Evolutionary conservation across 1,140 invertebrate genomes (phyloP).

Genomic region (Plutomurus gul): DNA sequence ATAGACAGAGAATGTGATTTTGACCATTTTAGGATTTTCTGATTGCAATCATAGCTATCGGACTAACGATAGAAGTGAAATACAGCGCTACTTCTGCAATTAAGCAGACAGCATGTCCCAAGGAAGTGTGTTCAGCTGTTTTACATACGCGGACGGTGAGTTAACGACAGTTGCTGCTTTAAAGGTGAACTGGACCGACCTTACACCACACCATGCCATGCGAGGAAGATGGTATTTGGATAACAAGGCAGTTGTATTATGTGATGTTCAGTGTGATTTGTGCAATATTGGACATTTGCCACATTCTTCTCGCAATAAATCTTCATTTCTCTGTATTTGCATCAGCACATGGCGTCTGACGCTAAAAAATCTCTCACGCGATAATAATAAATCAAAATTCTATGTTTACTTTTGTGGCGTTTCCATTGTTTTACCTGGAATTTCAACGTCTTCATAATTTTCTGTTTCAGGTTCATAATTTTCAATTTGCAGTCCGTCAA

Average conservation of each 20-base stretch:
- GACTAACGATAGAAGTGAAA: too few relatives aligned
- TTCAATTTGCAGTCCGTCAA: conserved; percentile 33
- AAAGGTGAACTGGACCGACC: too few relatives aligned
- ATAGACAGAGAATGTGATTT: too few relatives aligned
- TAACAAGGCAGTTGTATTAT: background rate
- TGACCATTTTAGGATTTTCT: too few relatives aligned
- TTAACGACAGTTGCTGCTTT: too few relatives aligned
- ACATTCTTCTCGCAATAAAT: conserved; percentile 24
- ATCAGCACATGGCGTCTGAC: conserved; percentile 8
- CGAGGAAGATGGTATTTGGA: background rate
- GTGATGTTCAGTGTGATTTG: conserved; percentile 18
- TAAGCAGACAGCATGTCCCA: too few relatives aligned
- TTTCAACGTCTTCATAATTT: conserved; percentile 39
- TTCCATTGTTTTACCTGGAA: conserved; percentile 13
- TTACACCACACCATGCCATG: background rate
- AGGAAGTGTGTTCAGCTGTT: too few relatives aligned
- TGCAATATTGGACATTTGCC: conserved; percentile 30
- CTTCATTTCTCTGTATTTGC: conserved; percentile 31
- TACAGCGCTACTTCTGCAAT: too few relatives aligned
- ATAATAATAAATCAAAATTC: conserved; percentile 25
- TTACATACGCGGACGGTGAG: too few relatives aligned
- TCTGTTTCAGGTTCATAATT: conserved; percentile 29
- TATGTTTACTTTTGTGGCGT: conserved; percentile 23
- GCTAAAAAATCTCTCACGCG: conserved; percentile 30
- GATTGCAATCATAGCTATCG: too few relatives aligned